Percentiles rank a stretch among this genome's conserved stretches.
phyloP scores from a whole-genome alignment of 2,113 vertebrate species.

The Polypterus bichir region DNA sequence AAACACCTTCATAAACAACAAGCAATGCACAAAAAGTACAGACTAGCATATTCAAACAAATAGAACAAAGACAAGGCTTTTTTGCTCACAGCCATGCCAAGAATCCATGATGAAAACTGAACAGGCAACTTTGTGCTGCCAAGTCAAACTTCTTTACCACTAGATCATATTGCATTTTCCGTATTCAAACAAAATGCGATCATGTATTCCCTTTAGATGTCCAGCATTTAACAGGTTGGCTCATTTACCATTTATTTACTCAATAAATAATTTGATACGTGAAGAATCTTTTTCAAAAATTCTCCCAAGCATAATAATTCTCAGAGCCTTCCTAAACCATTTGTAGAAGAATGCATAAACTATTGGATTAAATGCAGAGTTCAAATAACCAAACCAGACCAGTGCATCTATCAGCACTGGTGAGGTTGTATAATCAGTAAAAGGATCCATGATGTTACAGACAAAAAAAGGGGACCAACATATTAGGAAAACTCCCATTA shows the following conservation, averaged over 20 bases:
- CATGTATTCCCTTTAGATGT: too few species aligned
- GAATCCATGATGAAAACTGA: too few species aligned
- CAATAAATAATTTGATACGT: conserved; percentile 38
- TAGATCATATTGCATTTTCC: too few species aligned
- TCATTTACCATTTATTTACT: conserved; percentile 9
- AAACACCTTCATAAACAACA: too few species aligned
- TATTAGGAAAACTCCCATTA: conserved; percentile 58
- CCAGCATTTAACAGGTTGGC: too few species aligned
- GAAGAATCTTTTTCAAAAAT: conserved; percentile 54
- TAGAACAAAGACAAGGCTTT: too few species aligned
- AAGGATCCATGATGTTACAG: conserved; percentile 48
- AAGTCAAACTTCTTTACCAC: too few species aligned
- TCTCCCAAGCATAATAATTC: conserved; percentile 51
- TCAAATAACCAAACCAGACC: conserved; percentile 67
- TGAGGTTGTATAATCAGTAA: conserved; percentile 45
- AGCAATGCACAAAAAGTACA: too few species aligned
- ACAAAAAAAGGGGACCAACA: conserved; percentile 70
- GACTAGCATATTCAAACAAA: too few species aligned
- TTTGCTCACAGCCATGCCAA: too few species aligned
- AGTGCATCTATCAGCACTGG: conserved; percentile 43
- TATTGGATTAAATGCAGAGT: conserved; percentile 63
- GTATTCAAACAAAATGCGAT: too few species aligned
- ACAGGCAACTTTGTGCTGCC: too few species aligned
- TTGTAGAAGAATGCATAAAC: conserved; percentile 67
- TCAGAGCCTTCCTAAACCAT: conserved; percentile 66